Evolutionary conservation across 2,888 invertebrate species (phyloP), one percentile per base, ranked within the genome.

Genomic region (Lissocephala sabroskyi): DNA sequence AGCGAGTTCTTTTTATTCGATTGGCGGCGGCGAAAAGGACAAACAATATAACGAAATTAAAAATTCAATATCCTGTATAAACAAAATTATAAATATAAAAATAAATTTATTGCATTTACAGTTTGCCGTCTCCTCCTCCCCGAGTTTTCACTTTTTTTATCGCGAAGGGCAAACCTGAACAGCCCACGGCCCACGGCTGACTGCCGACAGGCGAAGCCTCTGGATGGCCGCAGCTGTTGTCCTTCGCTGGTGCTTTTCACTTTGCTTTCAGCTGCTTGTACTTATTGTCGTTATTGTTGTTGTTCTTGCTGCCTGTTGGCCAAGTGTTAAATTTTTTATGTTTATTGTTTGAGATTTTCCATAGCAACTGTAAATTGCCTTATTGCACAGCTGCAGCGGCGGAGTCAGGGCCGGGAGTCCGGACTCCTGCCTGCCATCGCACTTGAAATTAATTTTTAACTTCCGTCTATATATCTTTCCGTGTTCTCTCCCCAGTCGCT

Each of bases 61-160:
- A 71, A 71, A 73, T 64, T 65, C 73, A 75, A 71, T 71, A 71
- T 75, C 71, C 76, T 73, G 71, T 59, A 54, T 61, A 75, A 71
- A 65, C 65, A 67, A 63, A 59, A 63, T 68, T 65, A 75, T 67
- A 61, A 67, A n/a, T 41, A 62, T 71, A 74, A 58, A 23, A 23
- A 3, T 23, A 65, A 65, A 67, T 71, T 67, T 67, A 73, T 67
- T 59, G 73, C 56, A 65, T 73, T 73, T 67, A 67, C 75, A 62
- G 64, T 23, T 23, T 29, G 14, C 29, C 16, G 26, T 41, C 14
- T 52, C 56, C 49, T 45, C 46, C 44, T 43, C 23, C 36, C 19
- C 37, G 29, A 39, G 41, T 40, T 35, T 41, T 50, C 18, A n/a
- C n/a, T n/a, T n/a, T n/a, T n/a, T n/a, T n/a, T n/a, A n/a, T n/a